These are phyloP conservation scores for Tauraco hartlaubi DNA, from an alignment of 2,797 vertebrate genomes.

Conservation along the genomic window DNA sequence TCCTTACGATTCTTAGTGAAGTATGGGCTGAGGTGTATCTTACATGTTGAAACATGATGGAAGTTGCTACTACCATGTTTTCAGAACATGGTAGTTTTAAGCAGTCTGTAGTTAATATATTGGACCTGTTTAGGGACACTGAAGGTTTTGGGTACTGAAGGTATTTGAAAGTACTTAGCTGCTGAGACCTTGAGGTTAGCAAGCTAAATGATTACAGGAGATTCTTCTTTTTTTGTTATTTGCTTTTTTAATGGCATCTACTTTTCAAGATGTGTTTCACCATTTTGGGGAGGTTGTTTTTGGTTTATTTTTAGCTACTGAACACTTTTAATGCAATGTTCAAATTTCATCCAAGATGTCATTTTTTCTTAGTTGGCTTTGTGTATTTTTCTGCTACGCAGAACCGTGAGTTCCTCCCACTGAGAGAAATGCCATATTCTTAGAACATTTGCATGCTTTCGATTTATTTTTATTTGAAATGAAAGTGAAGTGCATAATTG, in stretches of 20 bases:
- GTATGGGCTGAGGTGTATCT: neutral
- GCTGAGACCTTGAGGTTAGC: neutral
- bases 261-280: neutral
- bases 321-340: neutral
- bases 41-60: neutral
- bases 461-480: neutral
- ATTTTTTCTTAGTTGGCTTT: neutral
- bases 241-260: neutral
- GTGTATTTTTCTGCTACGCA: neutral
- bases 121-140: neutral
- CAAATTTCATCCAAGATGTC: neutral
- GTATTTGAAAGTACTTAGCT: neutral
- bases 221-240: neutral
- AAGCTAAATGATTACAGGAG: neutral
- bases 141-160: neutral
- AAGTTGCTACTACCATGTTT: neutral
- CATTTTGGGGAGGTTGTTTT: neutral
- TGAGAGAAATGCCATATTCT: neutral
- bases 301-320: neutral
- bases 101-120: neutral
- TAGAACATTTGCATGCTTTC: neutral
- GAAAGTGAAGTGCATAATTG: neutral
- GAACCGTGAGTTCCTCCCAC: neutral
- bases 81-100: neutral
- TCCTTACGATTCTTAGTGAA: neutral